Conservation (phyloP, 2,113 vertebrate genomes). For the Shinisaurus crocodilurus region DNA sequence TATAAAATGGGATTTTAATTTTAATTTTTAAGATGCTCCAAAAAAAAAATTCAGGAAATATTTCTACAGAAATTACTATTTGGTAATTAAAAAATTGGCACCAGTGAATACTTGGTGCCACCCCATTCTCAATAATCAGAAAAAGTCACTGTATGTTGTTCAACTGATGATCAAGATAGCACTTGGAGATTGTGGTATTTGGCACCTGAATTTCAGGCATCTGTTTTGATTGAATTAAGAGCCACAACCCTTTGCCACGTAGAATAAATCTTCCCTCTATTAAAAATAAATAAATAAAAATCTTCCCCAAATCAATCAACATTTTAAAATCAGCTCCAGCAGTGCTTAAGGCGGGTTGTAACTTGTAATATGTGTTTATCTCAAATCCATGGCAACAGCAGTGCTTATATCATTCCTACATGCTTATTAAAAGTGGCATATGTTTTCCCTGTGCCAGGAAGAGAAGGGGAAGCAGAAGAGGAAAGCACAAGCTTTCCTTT, state of each 20-base stretch:
- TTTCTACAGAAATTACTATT: neutral
- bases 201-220: conserved; percentile 13
- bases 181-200: neutral
- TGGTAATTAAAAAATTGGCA: neutral
- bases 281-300: neutral
- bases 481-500: neutral
- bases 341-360: neutral
- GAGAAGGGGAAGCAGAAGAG: neutral
- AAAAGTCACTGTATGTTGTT: neutral
- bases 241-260: neutral
- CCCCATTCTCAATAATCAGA: neutral
- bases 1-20: neutral
- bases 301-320: neutral
- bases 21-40: neutral
- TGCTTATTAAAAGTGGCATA: conserved; percentile 3
- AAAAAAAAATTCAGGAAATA: neutral
- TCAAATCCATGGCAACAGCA: conserved; percentile 38
- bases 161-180: neutral
- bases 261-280: neutral
- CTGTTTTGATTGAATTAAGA: conserved; percentile 6
- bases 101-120: neutral
- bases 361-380: conserved; percentile 11
- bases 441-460: conserved; percentile 45
- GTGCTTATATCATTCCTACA: neutral
- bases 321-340: conserved; percentile 19